Evolutionary conservation across 2,888 invertebrate genomes (phyloP).

Genomic region (Drosophila cracens): DNA sequence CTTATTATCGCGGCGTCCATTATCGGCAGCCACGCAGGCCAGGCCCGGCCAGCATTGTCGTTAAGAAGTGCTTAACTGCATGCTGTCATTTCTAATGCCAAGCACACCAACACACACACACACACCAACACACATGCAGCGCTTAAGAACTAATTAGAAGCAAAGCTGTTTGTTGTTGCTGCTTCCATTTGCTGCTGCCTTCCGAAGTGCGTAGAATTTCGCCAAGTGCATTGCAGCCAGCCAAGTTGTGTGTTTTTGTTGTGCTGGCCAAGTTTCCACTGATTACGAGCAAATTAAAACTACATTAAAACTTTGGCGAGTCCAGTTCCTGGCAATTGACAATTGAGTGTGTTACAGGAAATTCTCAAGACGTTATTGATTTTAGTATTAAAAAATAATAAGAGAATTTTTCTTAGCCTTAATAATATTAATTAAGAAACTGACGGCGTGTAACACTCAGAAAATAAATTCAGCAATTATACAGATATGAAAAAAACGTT

Average conservation of each 20-base stretch:
- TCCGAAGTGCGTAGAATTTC: conserved; percentile 55
- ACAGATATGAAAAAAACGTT: no score
- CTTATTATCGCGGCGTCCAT: conserved; percentile 64
- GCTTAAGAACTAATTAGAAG: conserved; percentile 80
- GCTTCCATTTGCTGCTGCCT: conserved; percentile 7
- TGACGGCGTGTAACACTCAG: background rate
- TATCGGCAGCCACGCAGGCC: conserved; percentile 64
- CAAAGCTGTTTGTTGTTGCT: conserved; percentile 50
- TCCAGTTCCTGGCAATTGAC: conserved; percentile 68
- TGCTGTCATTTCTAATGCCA: conserved; percentile 74
- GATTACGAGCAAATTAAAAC: conserved; percentile 80
- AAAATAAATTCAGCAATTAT: no score
- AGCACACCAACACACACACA: conserved; percentile 16
- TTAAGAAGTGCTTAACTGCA: conserved; percentile 77
- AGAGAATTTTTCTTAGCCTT: background rate
- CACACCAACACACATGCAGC: conserved; percentile 37
- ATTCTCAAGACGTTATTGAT: conserved; percentile 46
- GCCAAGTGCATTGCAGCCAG: conserved; percentile 33
- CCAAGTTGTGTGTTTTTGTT: conserved; percentile 37
- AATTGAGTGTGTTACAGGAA: conserved; percentile 26
- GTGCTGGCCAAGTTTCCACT: conserved; percentile 57
- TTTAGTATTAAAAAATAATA: conserved; percentile 11
- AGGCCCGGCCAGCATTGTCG: conserved; percentile 51
- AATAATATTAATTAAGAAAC: background rate
- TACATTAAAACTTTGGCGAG: conserved; percentile 76